A percentile compares a stretch with the other conserved stretches of the same genome.
These are phyloP conservation scores for Sarcophaga peregrina DNA, from an alignment of 1,140 invertebrate genomes.

Conservation along the genomic window DNA sequence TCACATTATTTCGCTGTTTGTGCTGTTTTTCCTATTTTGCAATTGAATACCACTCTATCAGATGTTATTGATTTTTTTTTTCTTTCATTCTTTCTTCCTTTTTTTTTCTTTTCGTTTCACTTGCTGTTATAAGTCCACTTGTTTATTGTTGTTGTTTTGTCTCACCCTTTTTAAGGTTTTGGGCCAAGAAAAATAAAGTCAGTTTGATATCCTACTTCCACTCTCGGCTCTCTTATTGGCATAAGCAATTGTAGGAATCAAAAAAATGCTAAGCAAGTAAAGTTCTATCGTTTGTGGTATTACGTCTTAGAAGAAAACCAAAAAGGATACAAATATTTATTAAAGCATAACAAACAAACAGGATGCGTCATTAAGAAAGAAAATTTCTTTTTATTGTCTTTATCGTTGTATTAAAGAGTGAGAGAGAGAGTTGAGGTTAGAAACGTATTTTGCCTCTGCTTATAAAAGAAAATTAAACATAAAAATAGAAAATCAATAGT, in stretches of 20 bases:
- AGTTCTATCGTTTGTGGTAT: slow-evolving; percentile 23
- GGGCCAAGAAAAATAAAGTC: no score
- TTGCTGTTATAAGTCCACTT: neutral
- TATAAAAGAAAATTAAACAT: neutral
- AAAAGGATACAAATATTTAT: no score
- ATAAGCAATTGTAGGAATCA: neutral
- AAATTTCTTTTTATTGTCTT: neutral
- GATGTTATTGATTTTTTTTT: slow-evolving; percentile 37
- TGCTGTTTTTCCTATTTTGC: slow-evolving; percentile 29
- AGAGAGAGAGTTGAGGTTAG: no score
- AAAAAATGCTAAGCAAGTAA: slow-evolving; percentile 3
- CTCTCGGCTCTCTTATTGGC: neutral
- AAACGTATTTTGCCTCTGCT: neutral
- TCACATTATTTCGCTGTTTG: neutral
- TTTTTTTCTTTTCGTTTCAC: neutral
- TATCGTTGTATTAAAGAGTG: no score
- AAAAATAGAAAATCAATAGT: slow-evolving; percentile 8
- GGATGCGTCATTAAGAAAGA: slow-evolving; percentile 17
- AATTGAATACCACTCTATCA: slow-evolving; percentile 40
- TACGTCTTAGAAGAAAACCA: neutral
- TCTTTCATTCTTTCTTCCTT: slow-evolving; percentile 11
- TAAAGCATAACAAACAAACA: no score
- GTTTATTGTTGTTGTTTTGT: slow-evolving; percentile 5
- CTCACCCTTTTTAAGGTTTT: neutral
- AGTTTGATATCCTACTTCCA: neutral